Conservation (phyloP, 2,113 vertebrate species). For the Mugil cephalus region DNA sequence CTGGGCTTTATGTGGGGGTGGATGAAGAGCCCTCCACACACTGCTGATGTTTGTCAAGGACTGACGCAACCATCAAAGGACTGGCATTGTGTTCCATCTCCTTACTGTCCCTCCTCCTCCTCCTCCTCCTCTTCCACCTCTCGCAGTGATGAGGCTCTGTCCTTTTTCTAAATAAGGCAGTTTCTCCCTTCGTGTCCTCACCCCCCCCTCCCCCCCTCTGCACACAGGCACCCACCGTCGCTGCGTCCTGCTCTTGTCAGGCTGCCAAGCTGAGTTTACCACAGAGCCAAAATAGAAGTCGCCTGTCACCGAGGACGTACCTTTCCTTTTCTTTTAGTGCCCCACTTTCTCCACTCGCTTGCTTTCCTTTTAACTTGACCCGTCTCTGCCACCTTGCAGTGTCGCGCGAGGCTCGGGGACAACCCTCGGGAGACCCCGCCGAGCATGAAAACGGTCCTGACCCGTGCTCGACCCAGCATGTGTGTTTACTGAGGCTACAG, state of each 20-base stretch:
- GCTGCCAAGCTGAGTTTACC: constrained; percentile 57
- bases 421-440: constrained; percentile 51
- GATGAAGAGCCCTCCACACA: constrained; percentile 27
- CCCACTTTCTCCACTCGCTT: constrained; percentile 17
- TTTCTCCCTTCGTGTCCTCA: constrained; percentile 13
- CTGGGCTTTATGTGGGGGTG: constrained; percentile 30
- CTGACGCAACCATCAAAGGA: not conserved
- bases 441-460: constrained; percentile 51
- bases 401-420: constrained; percentile 6
- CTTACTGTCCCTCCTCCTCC: not conserved
- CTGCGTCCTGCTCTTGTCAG: constrained; percentile 46
- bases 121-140: no score
- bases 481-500: constrained; percentile 46
- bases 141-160: constrained; percentile 19
- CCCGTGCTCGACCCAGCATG: constrained; percentile 62
- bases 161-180: constrained; percentile 51
- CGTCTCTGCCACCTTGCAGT: constrained; percentile 59
- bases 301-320: constrained; percentile 49
- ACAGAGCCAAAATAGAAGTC: constrained; percentile 66
- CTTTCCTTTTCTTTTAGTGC: not conserved
- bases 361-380: not conserved
- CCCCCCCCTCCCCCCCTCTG: not conserved
- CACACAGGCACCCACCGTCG: not conserved
- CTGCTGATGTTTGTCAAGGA: constrained; percentile 20
- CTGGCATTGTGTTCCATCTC: not conserved